A percentile compares a stretch with the other conserved stretches of the same genome.
These are phyloP conservation scores for Drosophila demipolita DNA, from an alignment of 2,888 invertebrate genomes.

Conservation along the genomic window DNA sequence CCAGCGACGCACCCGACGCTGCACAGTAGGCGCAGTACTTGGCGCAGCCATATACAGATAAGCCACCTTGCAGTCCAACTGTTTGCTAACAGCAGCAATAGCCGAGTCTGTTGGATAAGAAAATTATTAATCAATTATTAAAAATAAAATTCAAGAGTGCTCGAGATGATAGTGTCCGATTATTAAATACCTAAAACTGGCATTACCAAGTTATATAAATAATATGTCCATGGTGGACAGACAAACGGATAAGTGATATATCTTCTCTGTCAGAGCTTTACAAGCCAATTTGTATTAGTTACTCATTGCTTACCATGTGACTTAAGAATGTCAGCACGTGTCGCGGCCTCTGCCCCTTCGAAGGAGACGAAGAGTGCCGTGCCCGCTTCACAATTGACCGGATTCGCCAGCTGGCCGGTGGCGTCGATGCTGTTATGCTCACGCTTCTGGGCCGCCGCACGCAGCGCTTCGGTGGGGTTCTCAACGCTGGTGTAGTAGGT, in stretches of 20 bases:
- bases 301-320: slow-evolving; percentile 64
- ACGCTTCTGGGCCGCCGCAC: slow-evolving; percentile 85
- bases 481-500: slow-evolving; percentile 88
- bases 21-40: slow-evolving; percentile 43
- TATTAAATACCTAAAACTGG: not conserved
- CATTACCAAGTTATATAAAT: not conserved
- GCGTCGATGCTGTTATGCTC: slow-evolving; percentile 71
- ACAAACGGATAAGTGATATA: not conserved
- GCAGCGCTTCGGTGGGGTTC: slow-evolving; percentile 87
- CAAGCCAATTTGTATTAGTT: not conserved
- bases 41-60: slow-evolving; percentile 75
- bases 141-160: not conserved
- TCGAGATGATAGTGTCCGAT: not conserved
- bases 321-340: slow-evolving; percentile 86
- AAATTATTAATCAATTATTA: slow-evolving; percentile 7
- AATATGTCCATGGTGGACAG: not conserved
- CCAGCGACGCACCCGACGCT: slow-evolving; percentile 73
- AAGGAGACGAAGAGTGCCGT: slow-evolving; percentile 87
- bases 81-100: slow-evolving; percentile 86
- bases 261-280: not conserved
- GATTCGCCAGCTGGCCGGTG: slow-evolving; percentile 65
- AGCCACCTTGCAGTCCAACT: slow-evolving; percentile 84
- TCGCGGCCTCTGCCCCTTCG: slow-evolving; percentile 86
- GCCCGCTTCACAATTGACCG: slow-evolving; percentile 84
- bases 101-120: slow-evolving; percentile 83